Conservation (phyloP, 1,140 invertebrate species). For the Lerema accius region DNA sequence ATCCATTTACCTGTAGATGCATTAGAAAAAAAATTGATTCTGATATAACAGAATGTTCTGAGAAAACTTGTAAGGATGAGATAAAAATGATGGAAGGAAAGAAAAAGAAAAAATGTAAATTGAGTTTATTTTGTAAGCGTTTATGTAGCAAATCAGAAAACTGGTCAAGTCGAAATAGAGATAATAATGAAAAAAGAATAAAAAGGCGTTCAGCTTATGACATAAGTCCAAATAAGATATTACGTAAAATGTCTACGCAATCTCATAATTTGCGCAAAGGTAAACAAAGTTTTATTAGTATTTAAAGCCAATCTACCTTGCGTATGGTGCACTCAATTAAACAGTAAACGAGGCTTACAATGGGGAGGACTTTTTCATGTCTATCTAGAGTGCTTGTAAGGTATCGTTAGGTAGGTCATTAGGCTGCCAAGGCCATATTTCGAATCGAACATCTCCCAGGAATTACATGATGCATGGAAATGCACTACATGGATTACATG, state of each 20-base stretch:
- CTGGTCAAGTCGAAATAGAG: slow-evolving; percentile 15
- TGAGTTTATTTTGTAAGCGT: slow-evolving; percentile 34
- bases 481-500: no score
- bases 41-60: slow-evolving; percentile 28
- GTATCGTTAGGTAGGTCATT: no score
- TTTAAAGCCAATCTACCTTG: no score
- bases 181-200: background rate
- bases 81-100: no score
- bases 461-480: no score
- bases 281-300: background rate
- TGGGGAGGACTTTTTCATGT: no score
- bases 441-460: no score
- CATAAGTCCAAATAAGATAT: background rate
- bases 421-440: no score
- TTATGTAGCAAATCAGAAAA: slow-evolving; percentile 37
- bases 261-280: background rate
- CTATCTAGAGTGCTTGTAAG: no score
- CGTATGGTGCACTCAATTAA: no score
- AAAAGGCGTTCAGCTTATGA: slow-evolving; percentile 5
- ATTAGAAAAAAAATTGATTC: slow-evolving; percentile 40
- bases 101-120: slow-evolving; percentile 18
- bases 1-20: slow-evolving; percentile 40
- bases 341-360: no score
- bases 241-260: background rate
- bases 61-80: slow-evolving; percentile 22